Evolutionary conservation across 2,113 vertebrate species (phyloP), one percentile per base, ranked within the genome.

Genomic region (Syrmaticus mikado): DNA sequence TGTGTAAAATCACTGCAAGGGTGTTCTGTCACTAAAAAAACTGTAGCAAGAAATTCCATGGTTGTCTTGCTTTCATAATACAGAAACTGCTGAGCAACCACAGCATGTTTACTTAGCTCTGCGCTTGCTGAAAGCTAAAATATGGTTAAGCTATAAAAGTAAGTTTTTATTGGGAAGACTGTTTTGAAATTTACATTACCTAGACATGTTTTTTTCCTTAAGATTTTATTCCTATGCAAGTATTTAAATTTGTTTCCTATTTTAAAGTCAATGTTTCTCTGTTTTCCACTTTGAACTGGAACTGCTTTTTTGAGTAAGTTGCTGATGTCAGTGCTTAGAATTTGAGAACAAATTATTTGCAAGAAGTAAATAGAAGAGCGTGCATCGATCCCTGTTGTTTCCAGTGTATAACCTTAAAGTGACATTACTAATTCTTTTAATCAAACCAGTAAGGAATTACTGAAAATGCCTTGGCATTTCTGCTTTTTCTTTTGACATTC

Each of bases 391-490:
- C 24, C 9, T 55, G 6, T 10, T 74, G 71, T 75, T 76, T 48
- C 19, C 77, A 41, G 30, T 27, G 27, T 61, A 36, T 21, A 38
- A 16, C 30, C 30, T 78, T 88, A 57, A 64, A 87, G 62, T 77
- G 30, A 58, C 20, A n/a, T 53, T 68, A 14, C 16, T 53, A 20
- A 22, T 36, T 74, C 36, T 87, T 92, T 90, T 82, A 50, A 43
- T 84, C 50, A 57, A 13, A 80, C 15, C 9, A 32, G 58, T 32
- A 57, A 82, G 77, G 52, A 85, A 64, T 19, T 85, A 70, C 10
- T 92, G 80, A 84, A 93, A 96, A 81, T 57, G 24, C 52, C 18
- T 78, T 87, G 81, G 61, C 22, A 75, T 90, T 89, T 96, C 82
- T 93, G 34, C 20, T 74, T 89, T 91, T 81, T 53, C 18, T 40